phyloP scores from a whole-genome alignment of 2,113 vertebrate species.

The Hippocampus barbouri region DNA sequence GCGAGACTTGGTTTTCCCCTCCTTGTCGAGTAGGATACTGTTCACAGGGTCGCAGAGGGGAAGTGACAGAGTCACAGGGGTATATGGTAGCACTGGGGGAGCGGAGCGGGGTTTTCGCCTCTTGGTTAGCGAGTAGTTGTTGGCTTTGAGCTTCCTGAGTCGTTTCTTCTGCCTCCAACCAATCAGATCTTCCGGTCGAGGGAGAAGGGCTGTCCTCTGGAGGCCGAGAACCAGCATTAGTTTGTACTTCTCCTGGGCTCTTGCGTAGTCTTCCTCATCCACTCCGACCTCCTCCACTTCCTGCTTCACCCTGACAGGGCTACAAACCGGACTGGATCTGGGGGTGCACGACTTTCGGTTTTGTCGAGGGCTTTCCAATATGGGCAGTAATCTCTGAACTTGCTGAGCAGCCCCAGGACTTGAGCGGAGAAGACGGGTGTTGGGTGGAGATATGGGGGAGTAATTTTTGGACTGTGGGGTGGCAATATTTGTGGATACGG shows the following conservation, averaged over 20 bases:
- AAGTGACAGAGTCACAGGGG: conserved; percentile 48
- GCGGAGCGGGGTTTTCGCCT: conserved; percentile 63
- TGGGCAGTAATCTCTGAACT: conserved; percentile 59
- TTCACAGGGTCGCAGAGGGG: conserved; percentile 68
- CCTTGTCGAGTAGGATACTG: conserved; percentile 54
- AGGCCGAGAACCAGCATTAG: conserved; percentile 77
- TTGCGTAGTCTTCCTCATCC: conserved; percentile 71
- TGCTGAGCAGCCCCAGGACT: conserved; percentile 66
- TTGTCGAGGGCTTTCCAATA: conserved; percentile 50
- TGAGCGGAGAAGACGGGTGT: conserved; percentile 68
- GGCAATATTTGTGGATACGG: conserved; percentile 30
- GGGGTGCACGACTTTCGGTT: conserved; percentile 44
- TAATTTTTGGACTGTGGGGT: conserved; percentile 48
- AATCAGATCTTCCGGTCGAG: conserved; percentile 71
- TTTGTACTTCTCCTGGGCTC: conserved; percentile 76
- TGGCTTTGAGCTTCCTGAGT: conserved; percentile 75
- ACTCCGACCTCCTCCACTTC: conserved; percentile 62
- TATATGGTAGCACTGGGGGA: conserved; percentile 30
- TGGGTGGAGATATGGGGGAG: conserved; percentile 49
- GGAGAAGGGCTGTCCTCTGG: conserved; percentile 73
- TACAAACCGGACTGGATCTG: conserved; percentile 31
- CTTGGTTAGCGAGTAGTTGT: conserved; percentile 75
- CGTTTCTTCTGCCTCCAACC: conserved; percentile 79
- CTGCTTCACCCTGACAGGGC: conserved; percentile 65
- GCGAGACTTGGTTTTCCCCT: conserved; percentile 52